Conservation (phyloP, 2,797 vertebrate genomes). For the Okamejei kenojei region DNA sequence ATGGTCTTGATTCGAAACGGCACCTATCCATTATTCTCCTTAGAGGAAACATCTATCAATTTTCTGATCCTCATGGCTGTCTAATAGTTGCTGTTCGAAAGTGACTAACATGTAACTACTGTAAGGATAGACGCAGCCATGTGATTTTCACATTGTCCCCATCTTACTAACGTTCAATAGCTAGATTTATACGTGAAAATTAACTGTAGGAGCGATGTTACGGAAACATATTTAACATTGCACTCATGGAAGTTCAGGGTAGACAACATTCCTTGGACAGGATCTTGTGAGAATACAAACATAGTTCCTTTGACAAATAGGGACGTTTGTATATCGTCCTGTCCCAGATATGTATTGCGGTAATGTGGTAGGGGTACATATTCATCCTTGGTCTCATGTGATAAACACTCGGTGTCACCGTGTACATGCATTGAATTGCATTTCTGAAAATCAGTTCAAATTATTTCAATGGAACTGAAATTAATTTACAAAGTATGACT, state of each 20-base stretch:
- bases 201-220: not conserved
- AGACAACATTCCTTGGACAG: not conserved
- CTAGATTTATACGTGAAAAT: not conserved
- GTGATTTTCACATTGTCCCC: not conserved
- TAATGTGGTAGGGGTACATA: no score
- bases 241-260: not conserved
- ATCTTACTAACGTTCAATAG: not conserved
- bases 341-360: no score
- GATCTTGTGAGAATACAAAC: not conserved
- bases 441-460: no score
- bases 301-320: no score
- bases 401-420: no score
- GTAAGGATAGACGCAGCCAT: not conserved
- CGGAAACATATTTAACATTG: not conserved
- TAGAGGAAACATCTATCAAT: not conserved
- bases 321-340: no score
- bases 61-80: not conserved
- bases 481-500: no score
- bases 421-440: no score
- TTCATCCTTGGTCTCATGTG: no score
- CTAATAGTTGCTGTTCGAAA: not conserved
- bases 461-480: no score
- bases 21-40: no score
- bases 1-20: no score
- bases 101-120: not conserved